A percentile compares a stretch with the other conserved stretches of the same genome.
These are phyloP conservation scores for Pachydiplax longipennis DNA, from an alignment of 2,888 invertebrate genomes.

Conservation along the genomic window DNA sequence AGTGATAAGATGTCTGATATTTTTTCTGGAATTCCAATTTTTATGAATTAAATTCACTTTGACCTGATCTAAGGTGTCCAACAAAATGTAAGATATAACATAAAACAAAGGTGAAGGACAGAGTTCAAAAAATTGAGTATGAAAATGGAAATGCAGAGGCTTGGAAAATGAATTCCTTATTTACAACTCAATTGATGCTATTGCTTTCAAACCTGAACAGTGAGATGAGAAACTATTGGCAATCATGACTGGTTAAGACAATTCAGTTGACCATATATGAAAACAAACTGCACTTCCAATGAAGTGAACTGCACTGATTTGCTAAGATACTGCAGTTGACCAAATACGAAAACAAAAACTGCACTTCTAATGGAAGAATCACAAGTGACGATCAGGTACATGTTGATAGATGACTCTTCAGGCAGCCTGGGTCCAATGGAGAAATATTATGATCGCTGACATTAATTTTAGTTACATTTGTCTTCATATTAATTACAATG, in stretches of 20 bases:
- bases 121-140: background rate
- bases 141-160: background rate
- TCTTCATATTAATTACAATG: background rate
- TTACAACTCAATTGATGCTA: background rate
- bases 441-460: background rate
- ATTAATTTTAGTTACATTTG: background rate
- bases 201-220: background rate
- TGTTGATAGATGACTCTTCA: background rate
- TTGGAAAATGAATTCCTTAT: background rate
- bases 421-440: too few relatives aligned
- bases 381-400: background rate
- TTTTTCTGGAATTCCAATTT: too few relatives aligned
- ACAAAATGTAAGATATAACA: background rate
- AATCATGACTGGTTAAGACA: background rate
- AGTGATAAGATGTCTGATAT: background rate
- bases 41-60: background rate
- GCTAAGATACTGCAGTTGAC: background rate
- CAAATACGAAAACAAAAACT: background rate
- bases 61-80: background rate
- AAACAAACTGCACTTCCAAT: background rate
- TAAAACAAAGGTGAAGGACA: background rate
- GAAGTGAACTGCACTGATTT: too few relatives aligned
- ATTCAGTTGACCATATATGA: background rate
- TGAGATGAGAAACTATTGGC: background rate
- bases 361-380: background rate